Conservation (phyloP, 2,797 vertebrate genomes). For the Psittacula echo region DNA sequence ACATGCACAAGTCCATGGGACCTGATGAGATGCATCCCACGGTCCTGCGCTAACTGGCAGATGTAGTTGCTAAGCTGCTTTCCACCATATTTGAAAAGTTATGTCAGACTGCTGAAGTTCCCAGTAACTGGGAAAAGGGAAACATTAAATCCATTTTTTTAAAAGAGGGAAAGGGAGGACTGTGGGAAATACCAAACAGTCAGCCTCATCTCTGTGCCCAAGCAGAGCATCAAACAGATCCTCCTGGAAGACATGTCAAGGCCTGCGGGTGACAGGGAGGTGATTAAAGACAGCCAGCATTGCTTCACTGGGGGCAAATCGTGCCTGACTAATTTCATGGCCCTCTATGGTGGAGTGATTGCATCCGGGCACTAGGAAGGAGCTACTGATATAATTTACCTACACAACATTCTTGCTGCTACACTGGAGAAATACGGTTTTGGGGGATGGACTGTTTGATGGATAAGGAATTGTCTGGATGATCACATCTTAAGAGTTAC, state of each 20-base stretch:
- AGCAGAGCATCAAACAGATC: neutral
- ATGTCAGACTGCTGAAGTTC: neutral
- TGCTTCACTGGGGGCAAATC: neutral
- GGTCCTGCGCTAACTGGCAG: neutral
- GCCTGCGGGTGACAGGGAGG: neutral
- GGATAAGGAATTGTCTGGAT: neutral
- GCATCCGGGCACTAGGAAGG: neutral
- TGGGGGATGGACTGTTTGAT: neutral
- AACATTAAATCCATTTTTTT: neutral
- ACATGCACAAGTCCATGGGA: neutral
- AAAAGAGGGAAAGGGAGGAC: neutral
- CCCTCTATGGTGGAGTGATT: neutral
- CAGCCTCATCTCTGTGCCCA: neutral
- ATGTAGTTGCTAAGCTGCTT: neutral
- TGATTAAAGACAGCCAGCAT: neutral
- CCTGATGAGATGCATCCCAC: neutral
- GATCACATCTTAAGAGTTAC: accelerated
- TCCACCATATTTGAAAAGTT: neutral
- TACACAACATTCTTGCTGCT: neutral
- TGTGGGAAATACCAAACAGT: neutral
- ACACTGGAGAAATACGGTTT: neutral
- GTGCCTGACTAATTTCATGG: neutral
- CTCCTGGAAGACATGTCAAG: neutral
- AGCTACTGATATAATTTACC: neutral
- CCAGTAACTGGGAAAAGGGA: neutral